These are phyloP conservation scores for Pocillopora verrucosa DNA, from an alignment of 64 coral and sea anemone genomes.

Conservation along the genomic window DNA sequence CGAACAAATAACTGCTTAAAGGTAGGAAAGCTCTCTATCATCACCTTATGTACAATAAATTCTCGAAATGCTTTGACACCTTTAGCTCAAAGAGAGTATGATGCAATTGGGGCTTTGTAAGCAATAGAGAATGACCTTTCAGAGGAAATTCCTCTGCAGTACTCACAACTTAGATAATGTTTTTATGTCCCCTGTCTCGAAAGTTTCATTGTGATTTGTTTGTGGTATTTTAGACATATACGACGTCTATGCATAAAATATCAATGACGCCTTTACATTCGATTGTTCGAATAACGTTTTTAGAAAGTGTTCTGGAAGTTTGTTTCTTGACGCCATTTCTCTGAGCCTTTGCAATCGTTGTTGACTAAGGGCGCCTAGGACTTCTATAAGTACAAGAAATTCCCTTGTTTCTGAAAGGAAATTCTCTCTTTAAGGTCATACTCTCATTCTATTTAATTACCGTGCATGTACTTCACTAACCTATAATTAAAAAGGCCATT, in stretches of 20 bases:
- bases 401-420: not conserved
- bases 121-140: not conserved
- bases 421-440: not conserved
- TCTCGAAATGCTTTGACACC: not conserved
- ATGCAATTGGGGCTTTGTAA: not conserved
- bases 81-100: not conserved
- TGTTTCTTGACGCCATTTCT: not conserved
- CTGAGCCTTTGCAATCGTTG: not conserved
- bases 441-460: not conserved
- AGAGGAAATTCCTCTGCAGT: not conserved
- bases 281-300: too few relatives aligned
- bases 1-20: not conserved
- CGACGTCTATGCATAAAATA: too few relatives aligned
- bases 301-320: too few relatives aligned
- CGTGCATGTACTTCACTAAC: not conserved
- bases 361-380: not conserved
- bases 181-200: not conserved
- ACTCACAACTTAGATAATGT: not conserved
- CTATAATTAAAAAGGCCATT: not conserved
- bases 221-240: not conserved
- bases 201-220: not conserved
- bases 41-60: slow-evolving; percentile 19
- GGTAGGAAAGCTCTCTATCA: not conserved
- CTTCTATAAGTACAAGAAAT: not conserved
- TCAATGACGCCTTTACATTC: too few relatives aligned